These are phyloP conservation scores for Agonopterix alstromeriana DNA, from an alignment of 2,888 invertebrate genomes.

Conservation along the genomic window DNA sequence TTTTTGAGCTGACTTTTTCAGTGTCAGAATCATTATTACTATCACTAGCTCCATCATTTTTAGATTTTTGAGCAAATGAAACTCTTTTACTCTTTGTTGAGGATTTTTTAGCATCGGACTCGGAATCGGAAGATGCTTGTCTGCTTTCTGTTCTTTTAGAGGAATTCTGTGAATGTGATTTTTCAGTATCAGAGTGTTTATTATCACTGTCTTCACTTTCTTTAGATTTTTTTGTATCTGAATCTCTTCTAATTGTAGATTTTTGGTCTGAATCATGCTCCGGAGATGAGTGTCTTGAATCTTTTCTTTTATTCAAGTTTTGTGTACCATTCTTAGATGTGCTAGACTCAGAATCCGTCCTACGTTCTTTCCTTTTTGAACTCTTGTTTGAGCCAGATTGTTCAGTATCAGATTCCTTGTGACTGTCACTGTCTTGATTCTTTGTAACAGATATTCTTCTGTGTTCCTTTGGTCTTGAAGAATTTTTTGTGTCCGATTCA, in stretches of 20 bases:
- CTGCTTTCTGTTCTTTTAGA: background rate
- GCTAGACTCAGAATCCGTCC: too few relatives aligned
- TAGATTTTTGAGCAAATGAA: background rate
- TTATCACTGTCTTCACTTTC: too few relatives aligned
- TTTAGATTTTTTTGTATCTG: too few relatives aligned
- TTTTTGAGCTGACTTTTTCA: too few relatives aligned
- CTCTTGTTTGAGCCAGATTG: too few relatives aligned
- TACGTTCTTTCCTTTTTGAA: too few relatives aligned
- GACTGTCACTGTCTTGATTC: background rate
- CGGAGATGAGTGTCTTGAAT: background rate
- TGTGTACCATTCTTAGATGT: too few relatives aligned
- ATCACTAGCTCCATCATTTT: background rate
- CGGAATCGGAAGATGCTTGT: background rate
- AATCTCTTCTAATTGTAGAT: background rate
- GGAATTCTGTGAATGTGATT: background rate
- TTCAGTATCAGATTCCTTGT: too few relatives aligned
- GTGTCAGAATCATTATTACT: background rate
- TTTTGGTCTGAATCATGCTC: background rate
- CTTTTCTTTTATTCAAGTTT: background rate
- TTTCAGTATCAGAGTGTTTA: conserved; percentile 5
- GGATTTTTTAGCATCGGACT: background rate
- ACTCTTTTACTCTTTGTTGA: background rate
- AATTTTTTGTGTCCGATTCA: background rate
- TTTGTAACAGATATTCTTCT: background rate
- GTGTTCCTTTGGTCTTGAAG: background rate